A percentile compares a stretch with the other conserved stretches of the same genome.
These are phyloP conservation scores for Thymelicus sylvestris DNA, from an alignment of 2,888 invertebrate species.

Conservation along the genomic window DNA sequence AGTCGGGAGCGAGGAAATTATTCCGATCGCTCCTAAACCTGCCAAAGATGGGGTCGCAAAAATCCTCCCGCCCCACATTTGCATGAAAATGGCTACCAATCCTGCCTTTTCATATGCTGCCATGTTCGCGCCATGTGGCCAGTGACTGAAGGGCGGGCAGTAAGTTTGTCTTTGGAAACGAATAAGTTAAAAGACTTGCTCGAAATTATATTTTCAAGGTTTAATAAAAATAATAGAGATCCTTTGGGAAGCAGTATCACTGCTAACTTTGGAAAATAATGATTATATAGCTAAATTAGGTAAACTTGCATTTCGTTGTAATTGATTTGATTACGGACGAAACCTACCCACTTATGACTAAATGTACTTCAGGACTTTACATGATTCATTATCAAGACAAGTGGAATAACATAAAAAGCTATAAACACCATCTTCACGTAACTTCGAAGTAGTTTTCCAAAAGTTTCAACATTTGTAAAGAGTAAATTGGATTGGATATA, in stretches of 20 bases:
- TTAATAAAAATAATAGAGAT: no score
- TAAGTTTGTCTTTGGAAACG: constrained; percentile 26
- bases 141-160: constrained; percentile 34
- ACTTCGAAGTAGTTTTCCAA: background rate
- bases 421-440: no score
- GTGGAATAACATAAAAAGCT: no score
- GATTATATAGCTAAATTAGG: no score
- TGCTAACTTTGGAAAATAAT: no score
- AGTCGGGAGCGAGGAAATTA: constrained; percentile 51
- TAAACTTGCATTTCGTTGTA: no score
- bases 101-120: background rate
- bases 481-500: constrained; percentile 34
- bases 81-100: constrained; percentile 61
- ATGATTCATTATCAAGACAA: no score
- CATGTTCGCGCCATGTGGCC: constrained; percentile 40
- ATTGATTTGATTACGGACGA: no score
- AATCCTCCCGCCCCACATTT: constrained; percentile 61
- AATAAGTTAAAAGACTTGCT: background rate
- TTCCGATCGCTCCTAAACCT: constrained; percentile 45
- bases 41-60: constrained; percentile 53
- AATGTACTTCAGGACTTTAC: no score
- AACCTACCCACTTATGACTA: no score
- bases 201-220: no score
- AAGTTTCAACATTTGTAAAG: constrained; percentile 34
- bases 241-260: no score